These are phyloP conservation scores for Lasiommata megera DNA, from an alignment of 2,888 invertebrate genomes.

Conservation along the genomic window DNA sequence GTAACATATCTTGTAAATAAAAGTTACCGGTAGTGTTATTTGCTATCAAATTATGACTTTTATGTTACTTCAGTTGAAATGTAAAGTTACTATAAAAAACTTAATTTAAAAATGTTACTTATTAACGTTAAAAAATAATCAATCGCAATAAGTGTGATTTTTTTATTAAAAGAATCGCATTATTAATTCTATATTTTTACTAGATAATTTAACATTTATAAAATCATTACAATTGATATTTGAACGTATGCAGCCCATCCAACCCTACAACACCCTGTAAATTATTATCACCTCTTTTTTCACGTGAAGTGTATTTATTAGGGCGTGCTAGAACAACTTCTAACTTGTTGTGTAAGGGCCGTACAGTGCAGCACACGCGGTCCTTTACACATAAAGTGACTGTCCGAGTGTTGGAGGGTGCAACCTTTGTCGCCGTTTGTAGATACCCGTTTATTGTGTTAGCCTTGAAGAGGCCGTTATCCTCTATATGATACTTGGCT, in stretches of 20 bases:
- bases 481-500: constrained; percentile 56
- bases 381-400: not conserved
- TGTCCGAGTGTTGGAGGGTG: constrained; percentile 7
- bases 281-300: constrained; percentile 8
- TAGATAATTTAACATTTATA: no score
- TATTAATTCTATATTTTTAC: no score
- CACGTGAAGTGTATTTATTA: constrained; percentile 14
- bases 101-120: no score
- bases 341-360: constrained; percentile 56
- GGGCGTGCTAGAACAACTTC: constrained; percentile 44
- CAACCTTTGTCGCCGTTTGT: constrained; percentile 12
- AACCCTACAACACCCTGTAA: constrained; percentile 1
- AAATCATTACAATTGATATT: no score
- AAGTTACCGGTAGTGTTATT: no score
- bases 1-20: no score
- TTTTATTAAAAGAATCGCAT: no score
- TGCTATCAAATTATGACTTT: no score
- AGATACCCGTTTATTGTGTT: constrained; percentile 37
- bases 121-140: no score
- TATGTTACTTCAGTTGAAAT: no score
- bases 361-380: constrained; percentile 26
- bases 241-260: not conserved
- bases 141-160: no score
- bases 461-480: constrained; percentile 72
- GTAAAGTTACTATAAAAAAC: no score